phyloP scores from a whole-genome alignment of 2,888 invertebrate genomes.

The Nebria brevicollis region DNA sequence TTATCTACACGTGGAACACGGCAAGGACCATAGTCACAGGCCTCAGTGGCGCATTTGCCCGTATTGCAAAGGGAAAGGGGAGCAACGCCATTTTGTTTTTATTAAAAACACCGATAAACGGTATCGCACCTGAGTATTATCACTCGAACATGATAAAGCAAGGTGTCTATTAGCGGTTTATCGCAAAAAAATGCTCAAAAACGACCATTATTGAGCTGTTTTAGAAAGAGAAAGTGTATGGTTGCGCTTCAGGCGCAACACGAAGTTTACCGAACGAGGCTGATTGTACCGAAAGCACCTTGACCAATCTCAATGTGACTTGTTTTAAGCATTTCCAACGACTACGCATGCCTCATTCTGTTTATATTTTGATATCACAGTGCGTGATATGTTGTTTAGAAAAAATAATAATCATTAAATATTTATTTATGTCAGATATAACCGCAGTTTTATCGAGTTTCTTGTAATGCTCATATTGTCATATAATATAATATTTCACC shows the following conservation, averaged over 20 bases:
- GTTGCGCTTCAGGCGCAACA: neutral
- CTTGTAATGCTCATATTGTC: neutral
- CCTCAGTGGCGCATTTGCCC: slow-evolving; percentile 1
- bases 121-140: slow-evolving; percentile 3
- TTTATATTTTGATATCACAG: slow-evolving; percentile 24
- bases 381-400: slow-evolving; percentile 10
- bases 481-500: neutral
- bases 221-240: slow-evolving; percentile 29
- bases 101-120: neutral
- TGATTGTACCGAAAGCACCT: slow-evolving; percentile 53
- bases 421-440: neutral
- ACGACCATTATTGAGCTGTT: neutral
- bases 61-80: neutral
- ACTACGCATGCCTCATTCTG: slow-evolving; percentile 19
- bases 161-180: neutral
- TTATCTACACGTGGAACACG: neutral
- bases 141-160: neutral
- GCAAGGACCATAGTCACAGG: neutral
- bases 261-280: slow-evolving; percentile 4
- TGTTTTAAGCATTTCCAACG: slow-evolving; percentile 52
- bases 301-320: slow-evolving; percentile 63
- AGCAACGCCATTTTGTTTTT: neutral
- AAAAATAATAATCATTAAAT: neutral
- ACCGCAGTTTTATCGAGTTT: neutral
- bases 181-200: neutral